Evolutionary conservation across 2,113 vertebrate species (phyloP), one percentile per base, ranked within the genome.

Genomic region (Eleginops maclovinus): DNA sequence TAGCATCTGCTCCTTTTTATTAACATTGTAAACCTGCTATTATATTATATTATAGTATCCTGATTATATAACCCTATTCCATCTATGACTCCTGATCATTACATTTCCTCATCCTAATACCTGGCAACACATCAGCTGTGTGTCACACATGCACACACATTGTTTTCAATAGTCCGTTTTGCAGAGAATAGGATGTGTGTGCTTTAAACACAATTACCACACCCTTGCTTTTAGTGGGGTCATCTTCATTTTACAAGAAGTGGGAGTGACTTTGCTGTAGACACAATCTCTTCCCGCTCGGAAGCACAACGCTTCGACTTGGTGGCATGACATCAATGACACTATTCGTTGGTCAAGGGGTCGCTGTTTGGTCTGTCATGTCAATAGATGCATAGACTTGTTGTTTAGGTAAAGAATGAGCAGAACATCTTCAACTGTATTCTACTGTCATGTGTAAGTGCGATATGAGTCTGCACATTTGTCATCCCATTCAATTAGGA

Each of bases 101-200:
- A 56, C 47, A 63, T 81, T 76, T 26, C 49, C 26, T 55, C 26
- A 78, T 75, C 65, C 15, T 9, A 66, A 75, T 51, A 82, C 81
- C 41, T 83, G 72, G 66, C 53, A 82, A 69, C 72, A 83, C 81
- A 83, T 77, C 26, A 78, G 53, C 22, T 26, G 47, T 74, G 63
- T 77, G 66, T 75, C 22, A n/a, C 49, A 71, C 69, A 75, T 61
- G 72, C 58, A 54, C 2, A 11, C 19, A 31, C 47, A 53, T 73
- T 7, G 31, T 64, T 50, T 65, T 60, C 40, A 16, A 15, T 10
- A 14, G 49, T 16, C 16, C 22, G 16, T 40, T 12, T 71, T 62
- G 62, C 12, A 58, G 22, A 70, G 2, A 69, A 83, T 59, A 12
- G 15, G 1, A 36, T 78, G 49, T 62, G 19, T 77, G 31, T 47